A percentile compares a stretch with the other conserved stretches of the same genome.
phyloP scores from a whole-genome alignment of 2,113 vertebrate genomes.

The Cheirogaleus medius region DNA sequence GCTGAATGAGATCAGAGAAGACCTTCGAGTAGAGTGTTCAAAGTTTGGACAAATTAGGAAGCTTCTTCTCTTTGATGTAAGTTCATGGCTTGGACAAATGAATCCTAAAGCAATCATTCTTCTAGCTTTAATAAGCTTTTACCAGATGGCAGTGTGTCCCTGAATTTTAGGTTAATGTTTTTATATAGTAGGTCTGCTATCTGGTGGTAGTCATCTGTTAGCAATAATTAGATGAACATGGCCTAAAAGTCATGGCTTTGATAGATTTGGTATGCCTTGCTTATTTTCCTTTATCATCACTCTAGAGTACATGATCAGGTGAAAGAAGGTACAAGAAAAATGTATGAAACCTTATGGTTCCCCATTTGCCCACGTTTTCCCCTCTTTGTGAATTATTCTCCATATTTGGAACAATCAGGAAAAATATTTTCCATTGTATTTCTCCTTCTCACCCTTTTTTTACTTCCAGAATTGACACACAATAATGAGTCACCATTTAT shows the following conservation, averaged over 20 bases:
- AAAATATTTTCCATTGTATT: background rate
- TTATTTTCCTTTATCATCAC: slow-evolving; percentile 15
- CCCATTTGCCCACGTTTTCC: background rate
- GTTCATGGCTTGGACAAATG: slow-evolving; percentile 73
- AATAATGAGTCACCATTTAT: background rate
- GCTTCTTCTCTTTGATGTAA: slow-evolving; percentile 97
- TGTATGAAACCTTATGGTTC: background rate
- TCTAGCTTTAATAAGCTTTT: background rate
- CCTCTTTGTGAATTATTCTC: slow-evolving; percentile 14
- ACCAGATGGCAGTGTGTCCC: background rate
- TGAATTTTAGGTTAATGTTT: slow-evolving; percentile 9
- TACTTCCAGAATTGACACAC: background rate
- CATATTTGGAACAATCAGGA: background rate
- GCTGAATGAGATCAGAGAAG: slow-evolving; percentile 96
- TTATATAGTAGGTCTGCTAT: background rate
- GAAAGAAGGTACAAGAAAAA: background rate
- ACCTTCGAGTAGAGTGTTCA: slow-evolving; percentile 94
- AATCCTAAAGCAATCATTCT: background rate
- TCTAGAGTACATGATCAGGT: background rate
- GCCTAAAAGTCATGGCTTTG: background rate
- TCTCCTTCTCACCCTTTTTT: background rate
- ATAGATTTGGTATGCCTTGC: background rate
- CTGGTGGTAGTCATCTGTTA: background rate
- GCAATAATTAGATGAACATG: background rate
- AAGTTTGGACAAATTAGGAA: slow-evolving; percentile 98